Evolutionary conservation across 2,888 invertebrate species (phyloP).

Genomic region (Neocrepidodera transversa): DNA sequence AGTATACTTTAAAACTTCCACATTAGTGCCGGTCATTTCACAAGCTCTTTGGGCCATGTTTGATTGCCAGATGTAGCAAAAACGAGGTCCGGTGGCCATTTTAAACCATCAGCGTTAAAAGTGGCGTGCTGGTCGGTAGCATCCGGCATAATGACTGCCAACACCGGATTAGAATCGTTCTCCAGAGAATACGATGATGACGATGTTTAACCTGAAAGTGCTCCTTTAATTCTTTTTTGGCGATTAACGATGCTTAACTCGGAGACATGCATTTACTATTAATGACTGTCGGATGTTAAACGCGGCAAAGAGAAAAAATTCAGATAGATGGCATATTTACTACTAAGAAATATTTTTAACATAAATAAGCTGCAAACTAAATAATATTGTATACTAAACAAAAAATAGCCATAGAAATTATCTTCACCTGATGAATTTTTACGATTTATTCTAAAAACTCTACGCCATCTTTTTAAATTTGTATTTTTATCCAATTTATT

Average conservation of each 20-base stretch:
- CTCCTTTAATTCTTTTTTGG: slow-evolving; percentile 15
- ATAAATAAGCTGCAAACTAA: no score
- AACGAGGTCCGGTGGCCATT: slow-evolving; percentile 28
- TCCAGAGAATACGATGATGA: slow-evolving; percentile 27
- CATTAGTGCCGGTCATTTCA: slow-evolving; percentile 1
- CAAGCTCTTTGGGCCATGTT: slow-evolving; percentile 10
- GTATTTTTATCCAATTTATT: no score
- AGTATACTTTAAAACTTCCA: slow-evolving; percentile 12
- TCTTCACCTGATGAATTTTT: no score
- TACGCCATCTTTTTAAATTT: no score
- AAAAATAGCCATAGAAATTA: no score
- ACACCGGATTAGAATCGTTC: slow-evolving; percentile 28
- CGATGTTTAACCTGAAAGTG: slow-evolving; percentile 25
- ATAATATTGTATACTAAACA: no score
- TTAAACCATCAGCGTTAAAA: slow-evolving; percentile 35
- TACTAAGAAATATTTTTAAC: no score
- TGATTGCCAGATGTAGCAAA: slow-evolving; percentile 23
- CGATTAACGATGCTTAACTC: slow-evolving; percentile 11
- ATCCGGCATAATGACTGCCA: slow-evolving; percentile 19
- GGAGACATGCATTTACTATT: slow-evolving; percentile 17
- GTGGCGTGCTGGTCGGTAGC: slow-evolving; percentile 29
- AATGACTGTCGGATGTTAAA: slow-evolving; percentile 10
- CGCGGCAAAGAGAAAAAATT: not conserved
- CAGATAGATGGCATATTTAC: no score
- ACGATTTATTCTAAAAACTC: no score